Evolutionary conservation across 2,888 invertebrate genomes (phyloP).

Genomic region (Yponomeuta evonymella): DNA sequence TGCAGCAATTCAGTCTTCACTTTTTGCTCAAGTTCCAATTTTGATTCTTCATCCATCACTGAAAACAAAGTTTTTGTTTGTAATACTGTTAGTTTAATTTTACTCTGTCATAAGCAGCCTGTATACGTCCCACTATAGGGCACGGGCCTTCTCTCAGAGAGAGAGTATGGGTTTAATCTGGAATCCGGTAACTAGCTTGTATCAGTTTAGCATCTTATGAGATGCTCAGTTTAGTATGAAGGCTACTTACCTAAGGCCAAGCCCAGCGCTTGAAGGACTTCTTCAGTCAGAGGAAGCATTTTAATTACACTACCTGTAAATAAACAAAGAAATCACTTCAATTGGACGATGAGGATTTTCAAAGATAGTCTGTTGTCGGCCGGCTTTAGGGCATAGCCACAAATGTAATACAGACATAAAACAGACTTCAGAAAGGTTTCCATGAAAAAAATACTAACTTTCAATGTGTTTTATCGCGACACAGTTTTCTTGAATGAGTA

Average conservation of each 20-base stretch:
- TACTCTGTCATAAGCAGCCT: no score
- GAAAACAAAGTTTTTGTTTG: background rate
- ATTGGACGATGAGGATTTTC: background rate
- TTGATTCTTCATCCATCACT: background rate
- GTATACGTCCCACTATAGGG: no score
- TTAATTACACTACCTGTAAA: conserved; percentile 14
- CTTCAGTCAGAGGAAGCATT: conserved; percentile 14
- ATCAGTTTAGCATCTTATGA: no score
- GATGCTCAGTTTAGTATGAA: background rate
- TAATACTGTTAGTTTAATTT: no score
- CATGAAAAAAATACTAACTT: conserved; percentile 12
- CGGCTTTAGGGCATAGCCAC: background rate
- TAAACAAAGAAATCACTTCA: background rate
- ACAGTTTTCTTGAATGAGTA: conserved; percentile 15
- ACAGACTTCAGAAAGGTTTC: background rate
- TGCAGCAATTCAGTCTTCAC: background rate
- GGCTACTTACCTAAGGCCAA: conserved; percentile 14
- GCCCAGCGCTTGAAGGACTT: conserved; percentile 14
- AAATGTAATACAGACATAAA: background rate
- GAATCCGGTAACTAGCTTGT: no score
- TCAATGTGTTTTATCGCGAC: conserved; percentile 12
- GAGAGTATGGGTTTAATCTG: no score
- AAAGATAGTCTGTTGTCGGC: background rate
- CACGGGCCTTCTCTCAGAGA: no score
- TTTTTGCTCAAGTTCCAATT: background rate